A percentile compares a stretch with the other conserved stretches of the same genome.
These are phyloP conservation scores for Ceyx margarethae DNA, from an alignment of 2,113 vertebrate species.

Conservation along the genomic window DNA sequence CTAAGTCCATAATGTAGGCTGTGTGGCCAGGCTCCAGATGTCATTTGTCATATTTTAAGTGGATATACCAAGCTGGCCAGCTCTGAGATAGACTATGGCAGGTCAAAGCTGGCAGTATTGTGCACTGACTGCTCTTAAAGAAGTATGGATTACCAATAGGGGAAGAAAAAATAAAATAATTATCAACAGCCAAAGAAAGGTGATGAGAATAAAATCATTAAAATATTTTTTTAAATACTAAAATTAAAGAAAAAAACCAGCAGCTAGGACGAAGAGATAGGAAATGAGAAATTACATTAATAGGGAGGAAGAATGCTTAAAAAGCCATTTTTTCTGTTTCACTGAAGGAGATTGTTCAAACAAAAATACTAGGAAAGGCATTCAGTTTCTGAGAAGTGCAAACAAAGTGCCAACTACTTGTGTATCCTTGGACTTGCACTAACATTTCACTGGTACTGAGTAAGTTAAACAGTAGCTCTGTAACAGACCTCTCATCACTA, in stretches of 20 bases:
- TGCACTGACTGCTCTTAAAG: background rate
- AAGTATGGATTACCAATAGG: background rate
- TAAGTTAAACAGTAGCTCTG: background rate
- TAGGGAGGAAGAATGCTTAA: background rate
- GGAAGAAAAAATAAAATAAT: background rate
- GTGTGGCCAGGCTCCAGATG: constrained; percentile 7
- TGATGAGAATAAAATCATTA: background rate
- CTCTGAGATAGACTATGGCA: background rate
- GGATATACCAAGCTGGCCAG: background rate
- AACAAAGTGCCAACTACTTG: background rate
- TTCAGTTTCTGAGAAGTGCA: background rate
- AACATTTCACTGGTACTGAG: background rate
- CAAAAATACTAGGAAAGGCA: background rate
- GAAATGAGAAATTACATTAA: background rate
- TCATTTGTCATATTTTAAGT: constrained; percentile 33
- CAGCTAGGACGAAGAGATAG: background rate
- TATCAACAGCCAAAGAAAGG: background rate
- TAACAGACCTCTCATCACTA: background rate
- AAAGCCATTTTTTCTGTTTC: background rate
- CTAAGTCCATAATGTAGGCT: background rate
- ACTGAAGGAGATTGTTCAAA: background rate
- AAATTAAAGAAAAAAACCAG: background rate
- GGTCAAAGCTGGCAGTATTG: background rate
- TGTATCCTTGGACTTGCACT: background rate
- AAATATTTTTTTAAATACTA: background rate